Percentiles rank a stretch among this genome's conserved stretches.
phyloP scores from a whole-genome alignment of 2,113 vertebrate genomes.

The Ornithorhynchus anatinus region DNA sequence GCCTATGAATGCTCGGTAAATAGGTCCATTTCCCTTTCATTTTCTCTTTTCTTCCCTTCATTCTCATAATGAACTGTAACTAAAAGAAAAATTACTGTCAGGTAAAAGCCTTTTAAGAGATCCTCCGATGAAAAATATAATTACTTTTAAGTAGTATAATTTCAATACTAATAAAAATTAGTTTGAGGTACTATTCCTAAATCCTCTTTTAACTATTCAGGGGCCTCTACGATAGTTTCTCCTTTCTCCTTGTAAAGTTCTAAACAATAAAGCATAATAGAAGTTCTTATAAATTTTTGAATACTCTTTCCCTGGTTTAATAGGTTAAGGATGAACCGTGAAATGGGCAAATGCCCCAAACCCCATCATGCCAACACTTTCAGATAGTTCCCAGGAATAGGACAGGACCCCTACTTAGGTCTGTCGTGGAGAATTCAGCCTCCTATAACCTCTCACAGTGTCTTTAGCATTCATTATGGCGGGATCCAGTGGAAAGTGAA shows the following conservation, averaged over 20 bases:
- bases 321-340: too few species aligned
- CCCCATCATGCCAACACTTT: too few species aligned
- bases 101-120: constrained; percentile 53
- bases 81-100: constrained; percentile 44
- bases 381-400: too few species aligned
- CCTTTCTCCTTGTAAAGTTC: background rate
- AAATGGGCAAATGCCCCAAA: too few species aligned
- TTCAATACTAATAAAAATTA: constrained; percentile 18
- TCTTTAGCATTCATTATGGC: too few species aligned
- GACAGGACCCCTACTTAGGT: too few species aligned
- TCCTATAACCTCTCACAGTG: too few species aligned
- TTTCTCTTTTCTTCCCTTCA: constrained; percentile 19
- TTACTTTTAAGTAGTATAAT: constrained; percentile 35
- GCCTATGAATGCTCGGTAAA: background rate
- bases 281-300: too few species aligned
- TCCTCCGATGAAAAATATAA: constrained; percentile 43
- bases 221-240: background rate
- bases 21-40: background rate
- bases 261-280: constrained; percentile 22
- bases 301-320: too few species aligned
- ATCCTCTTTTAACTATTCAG: background rate
- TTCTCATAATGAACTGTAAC: constrained; percentile 37
- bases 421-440: too few species aligned
- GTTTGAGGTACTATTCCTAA: constrained; percentile 26
- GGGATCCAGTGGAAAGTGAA: too few species aligned